Percentiles rank a stretch among this genome's conserved stretches.
Conservation (phyloP, 2,113 vertebrate genomes). For the Hemicordylus capensis region DNA sequence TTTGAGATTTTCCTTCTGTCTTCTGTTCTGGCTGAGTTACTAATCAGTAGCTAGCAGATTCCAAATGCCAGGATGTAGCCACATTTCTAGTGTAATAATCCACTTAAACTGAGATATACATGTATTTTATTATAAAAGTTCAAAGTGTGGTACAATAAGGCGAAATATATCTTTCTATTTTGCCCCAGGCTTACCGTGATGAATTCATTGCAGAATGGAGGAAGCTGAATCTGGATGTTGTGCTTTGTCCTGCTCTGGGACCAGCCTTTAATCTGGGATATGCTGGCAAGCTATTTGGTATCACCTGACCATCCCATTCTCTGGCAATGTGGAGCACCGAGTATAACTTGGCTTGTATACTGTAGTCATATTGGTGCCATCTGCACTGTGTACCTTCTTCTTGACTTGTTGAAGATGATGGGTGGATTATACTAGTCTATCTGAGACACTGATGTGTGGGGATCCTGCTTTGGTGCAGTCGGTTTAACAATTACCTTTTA, state of each 20-base stretch:
- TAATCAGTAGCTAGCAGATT: background rate
- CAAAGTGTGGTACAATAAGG: no score
- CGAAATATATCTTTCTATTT: background rate
- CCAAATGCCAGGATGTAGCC: background rate
- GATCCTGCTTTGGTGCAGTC: background rate
- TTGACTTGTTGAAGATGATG: background rate
- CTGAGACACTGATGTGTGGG: background rate
- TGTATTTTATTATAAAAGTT: background rate
- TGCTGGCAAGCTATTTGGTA: constrained; percentile 75
- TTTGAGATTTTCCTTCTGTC: background rate
- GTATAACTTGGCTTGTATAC: background rate
- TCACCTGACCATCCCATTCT: background rate
- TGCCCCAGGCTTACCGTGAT: constrained; percentile 75
- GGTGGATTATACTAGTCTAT: background rate
- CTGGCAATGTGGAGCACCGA: background rate
- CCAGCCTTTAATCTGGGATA: constrained; percentile 82
- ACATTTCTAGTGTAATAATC: background rate
- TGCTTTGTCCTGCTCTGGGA: constrained; percentile 84
- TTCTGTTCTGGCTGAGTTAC: background rate
- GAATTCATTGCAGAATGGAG: constrained; percentile 84
- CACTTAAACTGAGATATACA: background rate
- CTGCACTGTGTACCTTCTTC: background rate
- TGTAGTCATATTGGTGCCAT: background rate
- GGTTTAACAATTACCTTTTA: background rate
- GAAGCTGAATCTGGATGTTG: constrained; percentile 81